A percentile compares a stretch with the other conserved stretches of the same genome.
phyloP scores from a whole-genome alignment of 2,113 vertebrate species.

The Cavia porcellus region DNA sequence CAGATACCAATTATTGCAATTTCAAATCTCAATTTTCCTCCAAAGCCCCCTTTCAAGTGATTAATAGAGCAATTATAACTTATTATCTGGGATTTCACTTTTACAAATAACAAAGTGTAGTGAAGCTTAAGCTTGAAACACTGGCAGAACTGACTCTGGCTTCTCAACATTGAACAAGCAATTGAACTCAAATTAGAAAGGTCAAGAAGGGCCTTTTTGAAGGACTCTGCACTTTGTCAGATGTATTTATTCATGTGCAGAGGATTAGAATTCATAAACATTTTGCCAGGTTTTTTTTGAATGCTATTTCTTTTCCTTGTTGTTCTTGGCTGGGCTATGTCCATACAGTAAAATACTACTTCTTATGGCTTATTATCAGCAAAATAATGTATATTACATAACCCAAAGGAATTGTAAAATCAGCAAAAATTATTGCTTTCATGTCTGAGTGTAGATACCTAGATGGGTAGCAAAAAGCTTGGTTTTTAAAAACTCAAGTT shows the following conservation, averaged over 20 bases:
- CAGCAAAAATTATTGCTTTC: conserved; percentile 63
- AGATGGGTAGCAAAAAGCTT: conserved; percentile 37
- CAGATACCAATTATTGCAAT: conserved; percentile 83
- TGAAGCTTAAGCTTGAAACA: conserved; percentile 75
- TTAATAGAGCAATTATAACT: conserved; percentile 90
- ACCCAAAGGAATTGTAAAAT: conserved; percentile 68
- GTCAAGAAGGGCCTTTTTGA: conserved; percentile 87
- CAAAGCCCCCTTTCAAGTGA: conserved; percentile 84
- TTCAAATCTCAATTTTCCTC: conserved; percentile 81
- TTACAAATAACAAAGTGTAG: conserved; percentile 82
- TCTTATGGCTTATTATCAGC: conserved; percentile 83
- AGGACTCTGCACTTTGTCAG: conserved; percentile 91
- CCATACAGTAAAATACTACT: conserved; percentile 83
- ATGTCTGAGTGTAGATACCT: conserved; percentile 48
- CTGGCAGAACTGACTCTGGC: conserved; percentile 79
- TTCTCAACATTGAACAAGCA: conserved; percentile 84
- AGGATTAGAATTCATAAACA: conserved; percentile 93
- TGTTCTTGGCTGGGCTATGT: conserved; percentile 88
- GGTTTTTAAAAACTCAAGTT: conserved; percentile 49
- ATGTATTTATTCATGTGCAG: conserved; percentile 93
- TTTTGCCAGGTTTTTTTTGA: conserved; percentile 86
- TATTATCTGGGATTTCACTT: conserved; percentile 87
- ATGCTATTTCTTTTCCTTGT: conserved; percentile 87
- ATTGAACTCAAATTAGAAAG: conserved; percentile 91
- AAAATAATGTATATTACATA: conserved; percentile 80